These are phyloP conservation scores for Eremobia ochroleuca DNA, from an alignment of 2,888 invertebrate species.

Conservation along the genomic window DNA sequence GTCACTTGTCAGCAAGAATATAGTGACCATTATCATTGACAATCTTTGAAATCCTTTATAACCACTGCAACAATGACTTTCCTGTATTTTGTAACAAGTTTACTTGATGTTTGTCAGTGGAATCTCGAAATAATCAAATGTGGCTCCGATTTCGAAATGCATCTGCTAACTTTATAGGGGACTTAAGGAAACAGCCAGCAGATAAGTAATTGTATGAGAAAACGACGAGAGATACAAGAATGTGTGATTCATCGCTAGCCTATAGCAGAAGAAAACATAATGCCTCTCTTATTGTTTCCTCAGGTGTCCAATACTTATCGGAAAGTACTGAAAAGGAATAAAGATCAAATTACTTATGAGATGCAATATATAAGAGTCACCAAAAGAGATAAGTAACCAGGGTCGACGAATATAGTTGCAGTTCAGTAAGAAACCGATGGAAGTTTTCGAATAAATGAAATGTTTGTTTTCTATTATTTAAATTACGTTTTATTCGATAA, in stretches of 20 bases:
- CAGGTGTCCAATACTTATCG: background rate
- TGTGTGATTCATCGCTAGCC: background rate
- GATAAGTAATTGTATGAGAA: background rate
- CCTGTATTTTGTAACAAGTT: background rate
- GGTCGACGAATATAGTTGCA: too few species aligned
- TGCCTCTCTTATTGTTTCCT: background rate
- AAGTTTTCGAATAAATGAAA: too few species aligned
- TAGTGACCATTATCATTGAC: background rate
- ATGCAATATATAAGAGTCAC: background rate
- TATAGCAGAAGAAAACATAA: background rate
- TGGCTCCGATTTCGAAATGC: background rate
- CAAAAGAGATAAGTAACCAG: too few species aligned
- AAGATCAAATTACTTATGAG: background rate
- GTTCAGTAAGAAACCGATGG: too few species aligned
- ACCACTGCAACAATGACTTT: background rate
- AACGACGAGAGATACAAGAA: background rate
- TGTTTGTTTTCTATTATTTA: background rate
- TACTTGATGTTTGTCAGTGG: background rate
- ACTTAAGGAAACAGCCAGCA: background rate
- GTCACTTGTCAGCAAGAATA: too few species aligned
- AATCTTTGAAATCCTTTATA: background rate
- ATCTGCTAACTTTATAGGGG: background rate
- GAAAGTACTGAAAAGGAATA: background rate
- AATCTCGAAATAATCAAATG: background rate
- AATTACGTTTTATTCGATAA: background rate